phyloP scores from a whole-genome alignment of 2,888 invertebrate species.

The Parthenolecanium corni region DNA sequence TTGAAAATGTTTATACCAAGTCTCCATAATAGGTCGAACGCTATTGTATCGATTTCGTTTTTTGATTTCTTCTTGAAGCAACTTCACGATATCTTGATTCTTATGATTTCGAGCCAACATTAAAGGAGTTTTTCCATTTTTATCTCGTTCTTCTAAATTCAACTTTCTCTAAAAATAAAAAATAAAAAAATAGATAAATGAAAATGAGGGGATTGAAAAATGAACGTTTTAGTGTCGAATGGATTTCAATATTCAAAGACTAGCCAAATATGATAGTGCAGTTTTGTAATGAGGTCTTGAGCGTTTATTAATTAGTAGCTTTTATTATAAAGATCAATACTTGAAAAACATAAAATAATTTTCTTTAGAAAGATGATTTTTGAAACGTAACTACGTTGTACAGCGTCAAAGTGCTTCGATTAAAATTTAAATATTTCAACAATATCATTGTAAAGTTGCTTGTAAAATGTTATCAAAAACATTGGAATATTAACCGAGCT shows the following conservation, averaged over 20 bases:
- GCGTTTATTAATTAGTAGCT: too few species aligned
- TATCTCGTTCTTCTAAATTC: slow-evolving; percentile 73
- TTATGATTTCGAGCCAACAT: slow-evolving; percentile 81
- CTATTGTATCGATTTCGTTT: slow-evolving; percentile 61
- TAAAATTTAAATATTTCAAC: too few species aligned
- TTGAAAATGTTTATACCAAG: slow-evolving; percentile 47
- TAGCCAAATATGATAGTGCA: too few species aligned
- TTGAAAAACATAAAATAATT: too few species aligned
- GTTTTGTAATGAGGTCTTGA: too few species aligned
- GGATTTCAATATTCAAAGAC: not conserved
- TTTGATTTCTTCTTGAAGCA: slow-evolving; percentile 69
- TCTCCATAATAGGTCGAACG: slow-evolving; percentile 76
- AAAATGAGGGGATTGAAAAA: not conserved
- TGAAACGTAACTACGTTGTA: too few species aligned
- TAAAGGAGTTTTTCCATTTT: slow-evolving; percentile 83
- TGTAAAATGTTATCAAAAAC: too few species aligned
- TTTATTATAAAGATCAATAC: too few species aligned
- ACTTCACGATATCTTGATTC: slow-evolving; percentile 69
- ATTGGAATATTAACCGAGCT: too few species aligned
- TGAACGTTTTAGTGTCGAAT: not conserved
- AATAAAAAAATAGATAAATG: not conserved
- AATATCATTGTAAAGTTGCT: too few species aligned
- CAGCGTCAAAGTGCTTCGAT: too few species aligned
- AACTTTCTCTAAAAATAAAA: slow-evolving; percentile 55
- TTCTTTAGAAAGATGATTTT: too few species aligned